Conservation (phyloP, 2,113 vertebrate species). For the Microcebus jonahi region DNA sequence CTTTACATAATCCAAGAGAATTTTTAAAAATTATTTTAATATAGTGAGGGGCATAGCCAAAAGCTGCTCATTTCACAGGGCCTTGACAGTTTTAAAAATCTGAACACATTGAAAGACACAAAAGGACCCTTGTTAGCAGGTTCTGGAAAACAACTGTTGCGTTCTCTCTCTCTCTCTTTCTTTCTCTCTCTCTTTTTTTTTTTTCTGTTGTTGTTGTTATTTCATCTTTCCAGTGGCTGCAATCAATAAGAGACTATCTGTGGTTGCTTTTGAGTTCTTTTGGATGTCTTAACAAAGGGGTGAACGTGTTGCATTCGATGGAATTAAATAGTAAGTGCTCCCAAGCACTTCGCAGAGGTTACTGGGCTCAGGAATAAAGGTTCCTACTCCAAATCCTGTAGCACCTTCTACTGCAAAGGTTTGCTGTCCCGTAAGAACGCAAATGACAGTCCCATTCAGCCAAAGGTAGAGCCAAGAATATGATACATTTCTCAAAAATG, state of each 20-base stretch:
- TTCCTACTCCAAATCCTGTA: background rate
- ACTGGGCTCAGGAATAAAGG: background rate
- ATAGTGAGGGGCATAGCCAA: background rate
- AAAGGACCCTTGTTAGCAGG: background rate
- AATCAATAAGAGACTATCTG: background rate
- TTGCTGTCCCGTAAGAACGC: conserved; percentile 32
- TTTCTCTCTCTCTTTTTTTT: background rate
- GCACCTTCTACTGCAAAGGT: background rate
- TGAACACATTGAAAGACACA: background rate
- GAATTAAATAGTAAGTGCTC: background rate
- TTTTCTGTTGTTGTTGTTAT: background rate
- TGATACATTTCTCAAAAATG: conserved; percentile 46
- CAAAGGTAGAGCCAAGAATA: conserved; percentile 58
- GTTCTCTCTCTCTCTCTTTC: too few species aligned
- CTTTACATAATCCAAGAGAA: background rate
- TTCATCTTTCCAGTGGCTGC: background rate
- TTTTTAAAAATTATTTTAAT: background rate
- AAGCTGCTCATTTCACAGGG: background rate
- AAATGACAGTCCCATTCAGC: conserved; percentile 71
- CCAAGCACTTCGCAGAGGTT: background rate
- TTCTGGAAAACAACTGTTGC: background rate
- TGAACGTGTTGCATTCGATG: background rate
- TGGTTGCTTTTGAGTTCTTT: background rate
- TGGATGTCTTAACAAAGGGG: background rate
- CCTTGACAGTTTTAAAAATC: background rate